Evolutionary conservation across 2,113 vertebrate genomes (phyloP), one percentile per base, ranked within the genome.

Genomic region (Electrona antarctica): DNA sequence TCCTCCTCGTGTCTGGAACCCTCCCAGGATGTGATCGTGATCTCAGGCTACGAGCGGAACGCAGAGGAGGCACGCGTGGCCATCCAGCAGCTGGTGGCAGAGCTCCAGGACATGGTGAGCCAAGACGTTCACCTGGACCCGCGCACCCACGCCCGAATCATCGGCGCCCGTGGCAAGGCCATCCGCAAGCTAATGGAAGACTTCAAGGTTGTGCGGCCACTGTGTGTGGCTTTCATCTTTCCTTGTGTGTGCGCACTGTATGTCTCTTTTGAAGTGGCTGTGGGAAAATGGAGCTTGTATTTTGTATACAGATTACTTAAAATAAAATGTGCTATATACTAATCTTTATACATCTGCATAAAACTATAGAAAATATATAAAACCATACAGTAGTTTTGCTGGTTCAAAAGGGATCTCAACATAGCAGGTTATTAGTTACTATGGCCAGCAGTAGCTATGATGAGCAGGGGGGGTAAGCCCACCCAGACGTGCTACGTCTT

Each of bases 121-220:
- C 91, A 92, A 9, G 93, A 95, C 0, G 81, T 94, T 6, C 87
- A 77, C 21, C 85, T 95, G 82, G 94, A 95, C 91, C 93, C 92
- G 21, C 86, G 94, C 64, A 94, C 94, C 47, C 94, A 95, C 56
- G 93, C 94, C 5, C 94, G 94, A 82, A 93, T 95, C 83, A 95
- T 95, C 4, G 94, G 94, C 0, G 89, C 91, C 8, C 86, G 91
- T 0, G 94, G 94, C 28, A 95, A 95, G 73, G 92, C 93, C 74
- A 90, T 95, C 78, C 93, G 94, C 80, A 94, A 93, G 80, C 88
- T 95, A 83, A 95, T 95, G 94, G 94, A 95, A 41, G 94, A 95
- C 85, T 95, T 94, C 71, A 94, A 94, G 91, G 94, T 93, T 2
- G 21, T 21, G 21, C 21, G 81, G 63, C 7, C 2, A 11, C 10